Base-by-base conservation (phyloP, 1,140 invertebrate genomes). In the Anadara kagoshimensis region DNA sequence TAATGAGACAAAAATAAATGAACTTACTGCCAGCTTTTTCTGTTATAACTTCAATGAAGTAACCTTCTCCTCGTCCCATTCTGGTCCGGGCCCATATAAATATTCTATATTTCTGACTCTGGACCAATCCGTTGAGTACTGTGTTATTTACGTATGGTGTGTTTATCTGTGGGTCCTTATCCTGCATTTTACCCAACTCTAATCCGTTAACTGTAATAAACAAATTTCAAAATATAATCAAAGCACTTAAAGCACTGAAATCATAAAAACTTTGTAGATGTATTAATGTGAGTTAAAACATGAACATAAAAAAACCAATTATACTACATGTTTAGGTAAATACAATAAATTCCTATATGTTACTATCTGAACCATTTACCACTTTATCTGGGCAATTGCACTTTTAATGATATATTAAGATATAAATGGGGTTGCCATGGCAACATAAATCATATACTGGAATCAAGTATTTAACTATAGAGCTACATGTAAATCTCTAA, bases 91-190 rank as follows among this genome's bases (percentile, higher is more conserved):
- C 96, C 71, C 92, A 91, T 72, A 91, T 73, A 96, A 94, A 79
- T 62, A 99, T 92, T 47, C 97, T 91, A 86, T 99, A 99, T 83
- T 96, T 98, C 0, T 95, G 95, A 73, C 93, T 93, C 0, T 96
- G 93, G 74, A 94, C 91, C 22, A 99, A 89, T 1, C 94, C 94
- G 16, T 95, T 94, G 67, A 98, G 90, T 91, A 97, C 98, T 44
- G 94, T 95, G 66, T 91, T 91, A n/a, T 92, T 93, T 56, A 92
- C 90, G 62, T 93, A 92, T 0, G 95, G 93, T 89, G 98, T 92
- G 8, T 79, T 90, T 74, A 98, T 94, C 68, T 83, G 82, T 11
- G 80, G 79, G 14, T 83, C 82, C 57, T 95, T 94, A 78, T 93
- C 92, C 76, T 96, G 92, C 86, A 96, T 94, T 56, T 93, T 90